Evolutionary conservation across 2,888 invertebrate species (phyloP).

Genomic region (Cephus spinipes): DNA sequence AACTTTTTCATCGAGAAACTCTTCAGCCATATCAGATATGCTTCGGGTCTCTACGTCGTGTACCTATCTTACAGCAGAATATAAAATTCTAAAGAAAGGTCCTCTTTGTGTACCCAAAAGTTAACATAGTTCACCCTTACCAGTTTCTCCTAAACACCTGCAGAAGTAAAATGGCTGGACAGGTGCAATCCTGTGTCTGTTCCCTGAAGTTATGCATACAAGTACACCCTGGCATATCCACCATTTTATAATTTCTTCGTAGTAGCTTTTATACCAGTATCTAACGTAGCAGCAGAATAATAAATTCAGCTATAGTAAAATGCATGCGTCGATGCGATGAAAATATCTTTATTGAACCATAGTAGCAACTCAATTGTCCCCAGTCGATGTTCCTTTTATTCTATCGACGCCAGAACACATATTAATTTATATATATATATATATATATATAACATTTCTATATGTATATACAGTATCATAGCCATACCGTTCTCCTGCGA

Average conservation of each 20-base stretch:
- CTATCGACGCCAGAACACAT: neutral
- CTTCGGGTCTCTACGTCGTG: neutral
- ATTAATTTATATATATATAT: neutral
- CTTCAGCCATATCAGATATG: neutral
- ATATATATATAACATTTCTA: too few relatives aligned
- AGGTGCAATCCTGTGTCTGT: neutral
- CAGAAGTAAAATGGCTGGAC: neutral
- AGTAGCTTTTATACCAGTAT: neutral
- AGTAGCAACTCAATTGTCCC: neutral
- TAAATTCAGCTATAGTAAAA: neutral
- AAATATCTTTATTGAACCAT: neutral
- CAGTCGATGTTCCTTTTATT: neutral
- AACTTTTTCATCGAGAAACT: neutral
- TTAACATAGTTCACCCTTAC: neutral
- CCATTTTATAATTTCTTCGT: neutral
- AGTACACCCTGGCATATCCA: neutral
- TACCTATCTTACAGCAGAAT: neutral
- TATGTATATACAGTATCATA: neutral
- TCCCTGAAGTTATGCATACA: neutral
- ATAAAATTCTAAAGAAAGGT: neutral
- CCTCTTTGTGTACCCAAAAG: neutral
- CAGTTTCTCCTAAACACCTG: neutral
- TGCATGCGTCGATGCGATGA: neutral
- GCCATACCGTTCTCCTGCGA: neutral
- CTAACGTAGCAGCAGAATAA: neutral